Conservation (phyloP, 2,113 vertebrate species). For the Corythornis vintsioides region DNA sequence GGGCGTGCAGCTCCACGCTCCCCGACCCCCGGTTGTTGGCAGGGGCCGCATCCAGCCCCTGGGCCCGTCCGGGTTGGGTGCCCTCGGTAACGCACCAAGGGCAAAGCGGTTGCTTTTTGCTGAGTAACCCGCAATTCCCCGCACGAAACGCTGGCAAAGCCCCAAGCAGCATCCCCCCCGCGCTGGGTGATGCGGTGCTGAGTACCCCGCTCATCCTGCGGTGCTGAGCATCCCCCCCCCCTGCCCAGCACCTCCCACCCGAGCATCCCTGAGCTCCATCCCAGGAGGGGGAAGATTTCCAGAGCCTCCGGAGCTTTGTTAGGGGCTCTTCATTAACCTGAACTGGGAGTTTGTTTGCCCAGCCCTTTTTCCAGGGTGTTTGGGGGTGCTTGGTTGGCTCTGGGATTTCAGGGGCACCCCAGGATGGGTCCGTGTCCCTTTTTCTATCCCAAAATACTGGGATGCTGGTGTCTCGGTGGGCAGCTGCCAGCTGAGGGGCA, state of each 20-base stretch:
- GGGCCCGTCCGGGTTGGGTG: neutral
- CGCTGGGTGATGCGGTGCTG: neutral
- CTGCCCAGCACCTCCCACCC: neutral
- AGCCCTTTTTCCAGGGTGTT: too few species aligned
- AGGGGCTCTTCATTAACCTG: neutral
- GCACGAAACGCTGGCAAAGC: neutral
- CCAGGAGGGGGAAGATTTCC: neutral
- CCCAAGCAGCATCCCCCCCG: neutral
- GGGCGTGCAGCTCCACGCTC: neutral
- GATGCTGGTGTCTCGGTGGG: neutral
- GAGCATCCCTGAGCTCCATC: neutral
- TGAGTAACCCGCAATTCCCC: neutral
- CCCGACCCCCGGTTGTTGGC: neutral
- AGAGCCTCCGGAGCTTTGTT: neutral
- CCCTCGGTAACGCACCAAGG: neutral
- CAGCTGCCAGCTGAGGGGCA: neutral
- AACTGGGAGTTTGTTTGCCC: too few species aligned
- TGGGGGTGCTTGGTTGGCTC: neutral
- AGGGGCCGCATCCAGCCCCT: too few species aligned
- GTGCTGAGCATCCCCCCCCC: neutral
- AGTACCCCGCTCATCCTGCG: neutral
- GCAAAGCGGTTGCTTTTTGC: neutral
- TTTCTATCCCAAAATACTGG: neutral
- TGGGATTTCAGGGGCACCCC: too few species aligned
- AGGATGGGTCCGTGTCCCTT: accelerated